Percentiles rank a stretch among this genome's conserved stretches.
Conservation (phyloP, 2,113 vertebrate species). For the Trachemys scripta region DNA sequence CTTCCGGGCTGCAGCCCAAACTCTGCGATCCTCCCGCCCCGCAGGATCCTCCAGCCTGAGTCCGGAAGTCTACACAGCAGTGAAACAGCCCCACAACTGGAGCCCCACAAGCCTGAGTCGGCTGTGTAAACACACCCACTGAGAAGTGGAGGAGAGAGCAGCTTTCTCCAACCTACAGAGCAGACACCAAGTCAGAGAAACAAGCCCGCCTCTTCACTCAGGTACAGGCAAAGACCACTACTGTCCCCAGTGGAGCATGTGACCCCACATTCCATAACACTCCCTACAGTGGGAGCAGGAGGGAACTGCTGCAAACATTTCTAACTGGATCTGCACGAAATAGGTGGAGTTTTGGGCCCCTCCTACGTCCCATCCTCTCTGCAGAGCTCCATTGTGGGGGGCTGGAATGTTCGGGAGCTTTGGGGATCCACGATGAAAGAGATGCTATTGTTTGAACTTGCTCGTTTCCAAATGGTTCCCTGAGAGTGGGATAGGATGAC, state of each 20-base stretch:
- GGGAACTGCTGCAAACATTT: conserved; percentile 41
- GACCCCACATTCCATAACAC: background rate
- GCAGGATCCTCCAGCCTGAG: background rate
- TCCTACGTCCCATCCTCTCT: conserved; percentile 63
- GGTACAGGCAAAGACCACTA: rapidly evolving
- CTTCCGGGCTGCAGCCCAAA: background rate
- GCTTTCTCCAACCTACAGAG: background rate
- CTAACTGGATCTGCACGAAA: conserved; percentile 16
- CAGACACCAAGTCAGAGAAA: background rate
- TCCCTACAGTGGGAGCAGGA: background rate
- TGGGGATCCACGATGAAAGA: conserved; percentile 50
- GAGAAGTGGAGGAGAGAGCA: conserved; percentile 23
- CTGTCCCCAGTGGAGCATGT: rapidly evolving
- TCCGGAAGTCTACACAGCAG: background rate
- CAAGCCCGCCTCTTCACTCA: background rate
- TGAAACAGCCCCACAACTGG: background rate
- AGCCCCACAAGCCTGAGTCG: too few species aligned
- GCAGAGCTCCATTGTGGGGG: conserved; percentile 59
- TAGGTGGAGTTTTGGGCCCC: conserved; percentile 65
- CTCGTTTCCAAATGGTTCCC: conserved; percentile 59
- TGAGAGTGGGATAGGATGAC: background rate
- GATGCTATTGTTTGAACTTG: conserved; percentile 56
- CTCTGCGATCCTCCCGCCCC: background rate
- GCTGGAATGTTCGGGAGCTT: conserved; percentile 60
- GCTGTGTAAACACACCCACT: background rate